Conservation (phyloP, 1,140 invertebrate genomes). For the Trichonephila clavata region DNA sequence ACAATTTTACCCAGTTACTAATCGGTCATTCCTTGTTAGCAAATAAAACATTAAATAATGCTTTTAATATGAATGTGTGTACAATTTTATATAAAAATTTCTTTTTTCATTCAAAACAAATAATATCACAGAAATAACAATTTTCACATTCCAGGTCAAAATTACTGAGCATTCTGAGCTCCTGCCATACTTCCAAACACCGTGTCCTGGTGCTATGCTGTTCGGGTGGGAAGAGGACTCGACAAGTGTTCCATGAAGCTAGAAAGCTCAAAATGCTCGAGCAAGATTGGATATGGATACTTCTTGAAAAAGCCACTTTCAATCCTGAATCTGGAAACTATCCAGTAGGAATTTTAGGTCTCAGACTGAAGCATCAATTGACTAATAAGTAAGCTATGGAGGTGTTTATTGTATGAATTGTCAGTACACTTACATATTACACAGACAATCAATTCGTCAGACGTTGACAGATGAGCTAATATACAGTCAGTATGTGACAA, state of each 20-base stretch:
- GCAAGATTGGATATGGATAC: conserved; percentile 71
- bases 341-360: conserved; percentile 54
- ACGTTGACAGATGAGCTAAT: no score
- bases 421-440: no score
- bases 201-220: conserved; percentile 68
- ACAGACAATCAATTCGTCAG: no score
- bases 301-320: conserved; percentile 46
- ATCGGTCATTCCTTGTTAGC: no score
- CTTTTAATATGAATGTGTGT: no score
- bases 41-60: no score
- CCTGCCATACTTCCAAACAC: background rate
- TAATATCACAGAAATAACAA: no score
- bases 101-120: no score
- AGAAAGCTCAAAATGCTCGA: conserved; percentile 53
- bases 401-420: background rate
- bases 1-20: no score
- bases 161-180: conserved; percentile 57
- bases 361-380: conserved; percentile 57
- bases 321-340: conserved; percentile 69
- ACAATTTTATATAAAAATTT: no score
- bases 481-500: no score
- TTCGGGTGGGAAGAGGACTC: conserved; percentile 38
- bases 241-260: conserved; percentile 67
- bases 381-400: conserved; percentile 60
- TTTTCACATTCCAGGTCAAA: conserved; percentile 14